Evolutionary conservation across 2,888 invertebrate species (phyloP).

Genomic region (Invenusta paracnida): DNA sequence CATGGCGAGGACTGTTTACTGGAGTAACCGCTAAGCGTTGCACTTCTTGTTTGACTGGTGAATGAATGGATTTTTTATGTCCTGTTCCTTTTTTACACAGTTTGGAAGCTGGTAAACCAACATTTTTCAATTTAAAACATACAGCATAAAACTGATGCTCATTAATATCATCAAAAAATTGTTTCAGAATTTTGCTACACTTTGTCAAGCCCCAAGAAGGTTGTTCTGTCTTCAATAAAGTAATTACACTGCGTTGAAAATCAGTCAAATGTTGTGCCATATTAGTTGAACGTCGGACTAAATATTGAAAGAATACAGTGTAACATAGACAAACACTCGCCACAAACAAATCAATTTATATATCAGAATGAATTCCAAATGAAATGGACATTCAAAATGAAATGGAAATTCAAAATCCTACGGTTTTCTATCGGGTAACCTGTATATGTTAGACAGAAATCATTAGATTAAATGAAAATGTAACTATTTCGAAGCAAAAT

Average conservation of each 20-base stretch:
- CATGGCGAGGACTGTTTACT: constrained; percentile 33
- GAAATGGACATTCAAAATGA: background rate
- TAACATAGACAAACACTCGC: constrained; percentile 19
- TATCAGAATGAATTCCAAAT: background rate
- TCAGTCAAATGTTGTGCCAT: constrained; percentile 39
- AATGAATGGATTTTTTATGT: constrained; percentile 24
- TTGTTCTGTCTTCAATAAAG: constrained; percentile 35
- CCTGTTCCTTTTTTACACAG: constrained; percentile 39
- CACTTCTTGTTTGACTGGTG: constrained; percentile 39
- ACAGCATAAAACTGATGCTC: constrained; percentile 39
- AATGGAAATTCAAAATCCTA: background rate
- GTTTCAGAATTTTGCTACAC: constrained; percentile 34
- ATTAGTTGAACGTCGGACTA: constrained; percentile 9
- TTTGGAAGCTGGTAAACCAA: constrained; percentile 32
- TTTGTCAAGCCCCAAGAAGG: constrained; percentile 24
- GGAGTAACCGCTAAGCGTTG: constrained; percentile 33
- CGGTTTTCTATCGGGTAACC: background rate
- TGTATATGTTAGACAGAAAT: no score
- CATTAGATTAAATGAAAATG: no score
- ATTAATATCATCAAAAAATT: constrained; percentile 34
- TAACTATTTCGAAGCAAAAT: no score
- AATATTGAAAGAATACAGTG: constrained; percentile 2
- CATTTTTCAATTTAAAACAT: constrained; percentile 36
- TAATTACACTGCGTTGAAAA: constrained; percentile 37
- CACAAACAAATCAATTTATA: constrained; percentile 16